Base-by-base conservation (phyloP, 2,113 vertebrate genomes). In the Pipra filicauda region DNA sequence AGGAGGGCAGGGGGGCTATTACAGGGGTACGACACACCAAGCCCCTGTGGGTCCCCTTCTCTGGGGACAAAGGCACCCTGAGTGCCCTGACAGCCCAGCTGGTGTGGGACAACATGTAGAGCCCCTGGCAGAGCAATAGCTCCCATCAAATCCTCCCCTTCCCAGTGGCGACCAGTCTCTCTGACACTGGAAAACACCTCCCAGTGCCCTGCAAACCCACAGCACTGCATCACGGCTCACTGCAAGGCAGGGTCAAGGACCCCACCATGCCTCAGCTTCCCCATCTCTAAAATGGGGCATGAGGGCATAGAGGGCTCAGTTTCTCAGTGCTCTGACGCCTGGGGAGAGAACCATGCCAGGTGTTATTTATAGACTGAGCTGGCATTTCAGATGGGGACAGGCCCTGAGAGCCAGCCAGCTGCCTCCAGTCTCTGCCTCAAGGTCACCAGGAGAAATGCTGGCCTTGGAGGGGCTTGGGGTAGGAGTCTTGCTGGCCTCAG, bases 171-270 rank as follows among this genome's bases (percentile, higher is more conserved):
- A 76, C 4, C 49, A 21, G 52, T 33, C 59, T 41, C 21, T 24
- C 23, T 22, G 28, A 12, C 57, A 17, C 43, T 33, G 48, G 35
- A 59, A 90, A 89, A 48, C 30, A 21, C 1, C 7, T 88, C 43
- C 37, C 43, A 35, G 35, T 13, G 28, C 54, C 57, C 52, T 58
- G 49, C 35, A 80, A 37, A 77, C 26, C 23, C 65, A 28, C 16
- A 10, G 19, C 11, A 8, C 88, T 55, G 20, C 41, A 61, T 16
- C 65, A 49, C 0, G 0, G 27, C 52, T 79, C 3, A 0, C 16
- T 33, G 33, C 3, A 4, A 69, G 70, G 70, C 33, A 35, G 11
- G 15, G 16, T 22, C 72, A 79, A 41, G 48, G 23, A 37, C 8
- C 6, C 8, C 31, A 12, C 24, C 0, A 1, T 23, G 64, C 61